Evolutionary conservation across 2,888 invertebrate genomes (phyloP), one percentile per base, ranked within the genome.

Genomic region (Megastigmus dorsalis): DNA sequence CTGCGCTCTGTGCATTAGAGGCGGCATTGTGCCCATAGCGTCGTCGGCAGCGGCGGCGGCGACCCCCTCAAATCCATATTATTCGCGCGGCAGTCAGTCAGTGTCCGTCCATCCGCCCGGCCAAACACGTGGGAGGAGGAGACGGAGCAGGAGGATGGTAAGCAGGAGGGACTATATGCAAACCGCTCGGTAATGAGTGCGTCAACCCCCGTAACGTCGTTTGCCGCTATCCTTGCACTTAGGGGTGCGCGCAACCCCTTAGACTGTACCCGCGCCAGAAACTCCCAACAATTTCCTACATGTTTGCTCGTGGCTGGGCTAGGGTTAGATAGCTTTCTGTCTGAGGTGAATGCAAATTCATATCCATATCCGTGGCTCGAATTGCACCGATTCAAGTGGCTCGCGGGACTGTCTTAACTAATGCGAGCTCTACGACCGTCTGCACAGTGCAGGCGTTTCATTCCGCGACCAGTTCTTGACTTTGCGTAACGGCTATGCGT

Each of bases 101-200:
- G 84, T 82, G 83, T 84, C 82, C n/a, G n/a, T n/a, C n/a, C n/a
- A n/a, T 79, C 77, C 76, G 79, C 72, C 71, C 52, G 33, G 20
- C 10, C 60, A 50, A 60, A 38, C 73, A 63, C 78, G 78, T n/a
- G n/a, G n/a, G n/a, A n/a, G n/a, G n/a, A n/a, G n/a, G n/a, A n/a
- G n/a, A n/a, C n/a, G n/a, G n/a, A n/a, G n/a, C n/a, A n/a, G n/a
- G n/a, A n/a, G n/a, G n/a, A n/a, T n/a, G n/a, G n/a, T n/a, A n/a
- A n/a, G n/a, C n/a, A n/a, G n/a, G n/a, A n/a, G 77, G 77, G 78
- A 78, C 81, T 86, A 86, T 85, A 86, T 86, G 86, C 86, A 86
- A 86, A 87, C 85, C 83, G 45, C n/a, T 10, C 82, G 79, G 83
- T 88, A 88, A 87, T 86, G 87, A 88, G 87, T 86, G 84, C 87